These are phyloP conservation scores for Sanderia malayensis DNA, from an alignment of 30 jellyfish, hydroid and myxozoan species.

Conservation along the genomic window DNA sequence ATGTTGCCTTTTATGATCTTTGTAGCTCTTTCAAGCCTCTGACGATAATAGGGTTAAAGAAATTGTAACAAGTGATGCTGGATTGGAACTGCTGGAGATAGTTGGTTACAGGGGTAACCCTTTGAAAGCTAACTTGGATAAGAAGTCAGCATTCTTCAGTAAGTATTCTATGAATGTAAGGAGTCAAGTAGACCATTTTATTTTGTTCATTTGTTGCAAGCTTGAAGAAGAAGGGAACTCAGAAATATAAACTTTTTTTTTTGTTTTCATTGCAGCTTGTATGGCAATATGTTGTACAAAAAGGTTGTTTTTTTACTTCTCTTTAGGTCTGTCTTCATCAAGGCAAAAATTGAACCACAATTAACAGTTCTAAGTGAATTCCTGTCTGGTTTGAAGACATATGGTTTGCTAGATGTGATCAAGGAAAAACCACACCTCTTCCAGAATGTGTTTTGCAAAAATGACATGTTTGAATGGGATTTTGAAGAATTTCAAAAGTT, in stretches of 20 bases:
- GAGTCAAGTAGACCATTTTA: too few relatives aligned
- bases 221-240: background rate
- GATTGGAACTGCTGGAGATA: too few relatives aligned
- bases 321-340: constrained; percentile 37
- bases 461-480: constrained; percentile 14
- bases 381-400: constrained; percentile 16
- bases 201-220: background rate
- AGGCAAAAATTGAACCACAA: constrained; percentile 3
- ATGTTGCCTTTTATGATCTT: constrained; percentile 5
- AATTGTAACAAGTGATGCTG: too few relatives aligned
- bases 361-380: constrained; percentile 12
- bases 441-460: constrained; percentile 1
- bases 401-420: constrained; percentile 13
- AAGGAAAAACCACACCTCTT: background rate
- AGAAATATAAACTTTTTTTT: background rate
- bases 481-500: background rate
- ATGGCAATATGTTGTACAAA: background rate
- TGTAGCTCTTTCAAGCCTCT: too few relatives aligned
- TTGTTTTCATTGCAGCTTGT: background rate
- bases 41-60: too few relatives aligned
- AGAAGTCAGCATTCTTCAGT: constrained; percentile 16
- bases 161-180: background rate
- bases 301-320: background rate
- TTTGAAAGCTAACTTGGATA: constrained; percentile 8
- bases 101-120: too few relatives aligned